Evolutionary conservation across 1,140 invertebrate species (phyloP), one percentile per base, ranked within the genome.

Genomic region (Brachionus sp.): DNA sequence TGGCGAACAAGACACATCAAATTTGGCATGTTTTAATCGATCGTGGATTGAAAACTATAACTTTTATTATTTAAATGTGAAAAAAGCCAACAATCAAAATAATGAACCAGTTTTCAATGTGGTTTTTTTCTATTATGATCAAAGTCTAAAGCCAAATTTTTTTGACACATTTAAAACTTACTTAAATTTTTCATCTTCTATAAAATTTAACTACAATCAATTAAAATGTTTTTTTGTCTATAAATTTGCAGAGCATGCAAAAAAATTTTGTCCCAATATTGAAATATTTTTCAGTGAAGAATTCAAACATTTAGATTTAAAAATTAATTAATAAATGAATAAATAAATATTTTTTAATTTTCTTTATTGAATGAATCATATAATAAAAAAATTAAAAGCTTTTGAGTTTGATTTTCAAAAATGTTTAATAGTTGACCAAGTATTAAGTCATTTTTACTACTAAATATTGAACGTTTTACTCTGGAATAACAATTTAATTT

Each of bases 61-160:
- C 39, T 70, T 70, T 39, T 70, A 70, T 39, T 70, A 16, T 70
- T 39, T 70, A 19, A 70, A 70, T 70, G 66, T 70, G n/a, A 70
- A 70, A 70, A 70, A 39, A 70, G 16, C 19, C 9, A 35, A 39
- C 16, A 9, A 4, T 0, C 33, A 70, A 37, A 70, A 16, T 39
- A 39, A 70, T 16, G 35, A 70, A 23, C n/a, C 13, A 19, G 16
- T 3, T 9, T 70, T 42, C 19, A 13, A 39, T 19, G 16, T 70
- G 16, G 35, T 70, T 39, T 70, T 70, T 39, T 70, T 70, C 37
- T 70, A 70, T 39, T 39, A 70, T 39, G 66, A 70, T 39, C 66
- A 70, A 23, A 70, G 33, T 5, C 37, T 70, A 39, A 70, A 70
- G 39, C 66, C 37, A 2, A 70, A n/a, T 19, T 37, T 16, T 6